Evolutionary conservation across 1,140 invertebrate genomes (phyloP).

Genomic region (Drosophila bocki): DNA sequence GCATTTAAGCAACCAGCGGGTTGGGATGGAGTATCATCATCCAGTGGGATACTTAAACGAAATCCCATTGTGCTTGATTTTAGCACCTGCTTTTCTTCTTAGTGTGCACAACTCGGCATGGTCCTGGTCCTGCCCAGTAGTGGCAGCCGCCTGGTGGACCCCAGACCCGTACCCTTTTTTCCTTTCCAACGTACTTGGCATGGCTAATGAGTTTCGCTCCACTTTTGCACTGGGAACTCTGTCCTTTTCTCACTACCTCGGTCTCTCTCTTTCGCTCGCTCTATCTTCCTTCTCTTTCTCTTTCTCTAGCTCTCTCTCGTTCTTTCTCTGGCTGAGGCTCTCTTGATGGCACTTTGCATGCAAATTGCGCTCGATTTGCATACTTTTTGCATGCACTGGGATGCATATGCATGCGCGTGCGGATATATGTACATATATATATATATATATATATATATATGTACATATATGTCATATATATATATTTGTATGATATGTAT

Average conservation of each 20-base stretch:
- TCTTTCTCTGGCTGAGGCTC: slow-evolving; percentile 36
- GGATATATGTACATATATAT: slow-evolving; percentile 1
- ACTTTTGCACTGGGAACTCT: slow-evolving; percentile 28
- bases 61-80: slow-evolving; percentile 23
- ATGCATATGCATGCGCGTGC: slow-evolving; percentile 43
- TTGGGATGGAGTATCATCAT: slow-evolving; percentile 4
- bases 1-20: slow-evolving; percentile 13
- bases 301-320: not conserved
- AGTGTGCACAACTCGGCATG: slow-evolving; percentile 14
- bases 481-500: not conserved
- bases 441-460: slow-evolving; percentile 4
- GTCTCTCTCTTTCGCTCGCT: not conserved
- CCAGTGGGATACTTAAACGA: slow-evolving; percentile 24
- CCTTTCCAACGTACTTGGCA: slow-evolving; percentile 21
- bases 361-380: slow-evolving; percentile 78
- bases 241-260: not conserved
- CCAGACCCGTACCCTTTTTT: slow-evolving; percentile 1
- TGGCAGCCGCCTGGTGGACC: too few species aligned
- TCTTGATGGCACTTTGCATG: slow-evolving; percentile 76
- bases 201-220: slow-evolving; percentile 65
- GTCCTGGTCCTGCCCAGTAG: slow-evolving; percentile 3
- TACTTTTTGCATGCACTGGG: slow-evolving; percentile 74
- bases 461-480: slow-evolving; percentile 4
- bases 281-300: slow-evolving; percentile 15
- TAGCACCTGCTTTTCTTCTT: slow-evolving; percentile 21